Conservation (phyloP, 2,888 invertebrate genomes). For the Troilus luridus region DNA sequence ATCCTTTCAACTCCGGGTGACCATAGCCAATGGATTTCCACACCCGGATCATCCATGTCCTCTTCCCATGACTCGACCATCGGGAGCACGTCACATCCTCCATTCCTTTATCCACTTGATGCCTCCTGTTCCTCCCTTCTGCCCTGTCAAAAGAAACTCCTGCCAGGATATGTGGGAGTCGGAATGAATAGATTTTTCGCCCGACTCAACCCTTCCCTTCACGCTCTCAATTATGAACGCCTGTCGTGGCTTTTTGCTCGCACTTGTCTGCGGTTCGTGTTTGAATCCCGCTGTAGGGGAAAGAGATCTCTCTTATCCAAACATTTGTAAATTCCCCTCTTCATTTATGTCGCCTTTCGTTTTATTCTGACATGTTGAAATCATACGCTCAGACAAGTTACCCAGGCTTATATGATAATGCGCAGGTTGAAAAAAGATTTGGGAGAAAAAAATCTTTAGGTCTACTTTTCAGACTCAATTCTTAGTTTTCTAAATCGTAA, state of each 20-base stretch:
- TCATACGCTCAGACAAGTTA: not conserved
- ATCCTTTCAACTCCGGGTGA: not conserved
- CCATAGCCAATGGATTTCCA: not conserved
- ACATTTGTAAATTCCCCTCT: not conserved
- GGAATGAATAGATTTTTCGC: constrained; percentile 46
- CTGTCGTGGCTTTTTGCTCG: constrained; percentile 23
- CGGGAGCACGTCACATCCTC: not conserved
- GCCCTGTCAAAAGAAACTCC: constrained; percentile 34
- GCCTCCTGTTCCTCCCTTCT: not conserved
- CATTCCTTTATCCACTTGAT: not conserved
- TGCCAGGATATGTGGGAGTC: constrained; percentile 5
- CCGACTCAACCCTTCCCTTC: constrained; percentile 20
- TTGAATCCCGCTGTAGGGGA: not conserved
- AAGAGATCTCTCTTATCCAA: constrained; percentile 24
- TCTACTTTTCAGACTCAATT: not conserved
- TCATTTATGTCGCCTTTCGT: not conserved
- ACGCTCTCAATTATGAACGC: constrained; percentile 43
- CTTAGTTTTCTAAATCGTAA: not conserved
- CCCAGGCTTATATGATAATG: not conserved
- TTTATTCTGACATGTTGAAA: not conserved
- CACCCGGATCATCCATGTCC: not conserved
- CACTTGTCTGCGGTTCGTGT: constrained; percentile 19
- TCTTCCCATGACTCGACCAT: not conserved
- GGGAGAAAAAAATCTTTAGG: not conserved
- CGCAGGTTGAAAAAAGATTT: not conserved